Conservation (phyloP, 2,113 vertebrate species). For the Micronycteris hirsuta region DNA sequence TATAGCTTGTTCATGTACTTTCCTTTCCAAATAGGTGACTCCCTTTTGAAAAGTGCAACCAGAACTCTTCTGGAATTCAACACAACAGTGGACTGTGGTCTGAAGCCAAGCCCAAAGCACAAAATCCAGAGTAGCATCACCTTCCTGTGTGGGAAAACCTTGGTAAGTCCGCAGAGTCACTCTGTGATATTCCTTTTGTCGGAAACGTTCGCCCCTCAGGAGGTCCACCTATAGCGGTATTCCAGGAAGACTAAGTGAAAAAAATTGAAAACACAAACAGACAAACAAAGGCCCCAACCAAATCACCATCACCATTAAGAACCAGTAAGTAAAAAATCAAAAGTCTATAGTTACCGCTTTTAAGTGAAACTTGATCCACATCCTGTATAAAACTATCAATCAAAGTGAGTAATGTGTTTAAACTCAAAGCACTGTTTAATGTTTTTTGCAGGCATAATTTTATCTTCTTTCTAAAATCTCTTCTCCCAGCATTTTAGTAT, state of each 20-base stretch:
- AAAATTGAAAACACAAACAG: not conserved
- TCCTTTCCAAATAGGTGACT: slow-evolving; percentile 81
- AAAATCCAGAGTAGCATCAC: slow-evolving; percentile 89
- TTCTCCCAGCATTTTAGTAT: slow-evolving; percentile 8
- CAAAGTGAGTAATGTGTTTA: not conserved
- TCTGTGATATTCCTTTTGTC: not conserved
- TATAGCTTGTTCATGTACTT: not conserved
- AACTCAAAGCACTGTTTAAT: not conserved
- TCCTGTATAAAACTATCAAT: not conserved
- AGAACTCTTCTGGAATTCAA: slow-evolving; percentile 86
- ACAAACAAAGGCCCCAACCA: not conserved
- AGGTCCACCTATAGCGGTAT: accelerated
- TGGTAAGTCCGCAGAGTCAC: slow-evolving; percentile 83
- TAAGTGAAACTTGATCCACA: not conserved
- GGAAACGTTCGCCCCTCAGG: not conserved
- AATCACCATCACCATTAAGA: not conserved
- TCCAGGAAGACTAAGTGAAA: not conserved
- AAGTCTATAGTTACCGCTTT: not conserved
- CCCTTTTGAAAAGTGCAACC: slow-evolving; percentile 73
- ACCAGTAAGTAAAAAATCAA: not conserved
- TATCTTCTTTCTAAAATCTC: not conserved
- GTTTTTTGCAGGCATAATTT: not conserved
- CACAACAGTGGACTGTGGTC: slow-evolving; percentile 74
- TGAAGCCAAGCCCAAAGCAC: slow-evolving; percentile 55
- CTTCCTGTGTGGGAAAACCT: slow-evolving; percentile 94